A percentile compares a stretch with the other conserved stretches of the same genome.
Evolutionary conservation across 2,113 vertebrate species (phyloP).

Genomic region (Arothron firmamentum): DNA sequence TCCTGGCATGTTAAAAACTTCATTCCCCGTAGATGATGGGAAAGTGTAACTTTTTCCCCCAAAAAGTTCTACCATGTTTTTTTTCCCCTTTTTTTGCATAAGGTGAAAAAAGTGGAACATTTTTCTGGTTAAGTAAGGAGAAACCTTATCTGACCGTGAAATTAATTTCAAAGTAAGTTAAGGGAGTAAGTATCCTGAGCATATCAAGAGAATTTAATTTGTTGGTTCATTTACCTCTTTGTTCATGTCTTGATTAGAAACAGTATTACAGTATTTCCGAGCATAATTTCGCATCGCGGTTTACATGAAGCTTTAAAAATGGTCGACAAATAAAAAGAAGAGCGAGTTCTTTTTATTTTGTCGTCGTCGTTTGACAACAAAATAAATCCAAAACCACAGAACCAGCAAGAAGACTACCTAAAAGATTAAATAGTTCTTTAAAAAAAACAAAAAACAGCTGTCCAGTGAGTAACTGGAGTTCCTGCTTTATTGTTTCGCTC

Average conservation of each 20-base stretch:
- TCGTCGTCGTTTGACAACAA: not conserved
- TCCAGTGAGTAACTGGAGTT: too few species aligned
- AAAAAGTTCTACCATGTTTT: conserved; percentile 30
- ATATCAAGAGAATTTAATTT: not conserved
- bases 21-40: conserved; percentile 40
- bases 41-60: conserved; percentile 27
- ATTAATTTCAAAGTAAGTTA: not conserved
- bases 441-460: too few species aligned
- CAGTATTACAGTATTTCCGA: not conserved
- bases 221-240: conserved; percentile 2
- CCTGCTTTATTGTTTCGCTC: too few species aligned
- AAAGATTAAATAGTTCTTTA: too few species aligned
- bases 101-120: conserved; percentile 18
- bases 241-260: not conserved
- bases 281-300: not conserved
- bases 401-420: too few species aligned
- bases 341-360: not conserved
- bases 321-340: not conserved
- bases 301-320: not conserved
- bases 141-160: not conserved
- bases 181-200: not conserved
- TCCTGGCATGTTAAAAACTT: conserved; percentile 41
- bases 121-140: conserved; percentile 10
- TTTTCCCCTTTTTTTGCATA: conserved; percentile 16
- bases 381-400: not conserved